Conservation (phyloP, 2,113 vertebrate genomes). For the Gnathonemus longibarbis region DNA sequence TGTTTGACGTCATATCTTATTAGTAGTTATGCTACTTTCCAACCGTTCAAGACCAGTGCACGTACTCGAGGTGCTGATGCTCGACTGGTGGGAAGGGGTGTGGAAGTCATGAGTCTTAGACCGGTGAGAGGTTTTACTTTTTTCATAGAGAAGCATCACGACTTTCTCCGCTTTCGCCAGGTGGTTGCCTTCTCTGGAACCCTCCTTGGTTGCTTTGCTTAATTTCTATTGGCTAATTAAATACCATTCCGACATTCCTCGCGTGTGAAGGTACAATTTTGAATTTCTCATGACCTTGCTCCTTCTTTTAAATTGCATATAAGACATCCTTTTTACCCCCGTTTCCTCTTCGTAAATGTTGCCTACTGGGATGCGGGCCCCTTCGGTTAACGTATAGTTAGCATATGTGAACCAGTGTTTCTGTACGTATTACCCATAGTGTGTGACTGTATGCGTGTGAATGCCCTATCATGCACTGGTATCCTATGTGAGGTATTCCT, state of each 20-base stretch:
- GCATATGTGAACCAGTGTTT: background rate
- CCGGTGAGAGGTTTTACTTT: background rate
- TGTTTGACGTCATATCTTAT: background rate
- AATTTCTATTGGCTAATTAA: background rate
- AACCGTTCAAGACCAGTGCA: background rate
- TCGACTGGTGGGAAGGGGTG: background rate
- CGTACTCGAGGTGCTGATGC: background rate
- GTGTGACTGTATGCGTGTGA: background rate
- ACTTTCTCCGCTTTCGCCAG: background rate
- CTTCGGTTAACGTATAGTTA: background rate
- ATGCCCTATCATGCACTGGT: background rate
- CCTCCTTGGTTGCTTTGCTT: background rate
- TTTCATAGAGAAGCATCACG: background rate
- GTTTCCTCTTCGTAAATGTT: background rate
- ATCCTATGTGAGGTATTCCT: background rate
- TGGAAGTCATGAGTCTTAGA: background rate
- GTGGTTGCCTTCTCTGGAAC: background rate
- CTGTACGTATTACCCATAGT: background rate
- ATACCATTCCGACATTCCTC: background rate
- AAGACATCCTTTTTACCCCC: background rate
- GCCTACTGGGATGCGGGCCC: background rate
- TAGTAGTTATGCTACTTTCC: background rate
- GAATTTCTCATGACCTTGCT: background rate
- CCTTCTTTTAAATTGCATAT: background rate
- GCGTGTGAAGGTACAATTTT: background rate